Evolutionary conservation across 2,888 invertebrate genomes (phyloP).

Genomic region (Acrocera orbiculus): DNA sequence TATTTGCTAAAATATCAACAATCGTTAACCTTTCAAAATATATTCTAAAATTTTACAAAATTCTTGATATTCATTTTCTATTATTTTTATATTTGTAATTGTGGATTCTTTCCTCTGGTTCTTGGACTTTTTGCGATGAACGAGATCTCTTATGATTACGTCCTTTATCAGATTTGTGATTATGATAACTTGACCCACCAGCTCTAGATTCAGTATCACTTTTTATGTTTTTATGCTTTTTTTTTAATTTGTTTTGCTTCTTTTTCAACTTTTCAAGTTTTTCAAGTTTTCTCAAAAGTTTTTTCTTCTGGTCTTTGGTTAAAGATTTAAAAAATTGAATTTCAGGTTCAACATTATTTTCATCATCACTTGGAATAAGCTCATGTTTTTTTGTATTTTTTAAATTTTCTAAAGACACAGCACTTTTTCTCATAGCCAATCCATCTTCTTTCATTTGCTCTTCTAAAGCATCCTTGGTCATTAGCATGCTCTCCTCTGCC

Average conservation of each 20-base stretch:
- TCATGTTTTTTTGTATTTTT: constrained; percentile 35
- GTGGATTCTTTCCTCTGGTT: no score
- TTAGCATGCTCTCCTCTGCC: constrained; percentile 44
- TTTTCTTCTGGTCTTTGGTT: constrained; percentile 76
- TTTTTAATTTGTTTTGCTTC: constrained; percentile 21
- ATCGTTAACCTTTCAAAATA: no score
- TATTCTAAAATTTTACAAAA: no score
- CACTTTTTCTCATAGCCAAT: constrained; percentile 66
- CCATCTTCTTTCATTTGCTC: constrained; percentile 88
- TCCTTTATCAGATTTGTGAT: no score
- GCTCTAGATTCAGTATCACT: no score
- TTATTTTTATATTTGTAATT: no score
- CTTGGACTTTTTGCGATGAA: no score
- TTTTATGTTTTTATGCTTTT: no score
- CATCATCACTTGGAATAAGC: constrained; percentile 40
- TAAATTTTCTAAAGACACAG: constrained; percentile 39
- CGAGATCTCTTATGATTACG: no score
- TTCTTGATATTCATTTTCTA: no score
- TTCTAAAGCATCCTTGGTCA: constrained; percentile 52
- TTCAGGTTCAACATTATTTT: constrained; percentile 43
- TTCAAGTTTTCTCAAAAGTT: constrained; percentile 62
- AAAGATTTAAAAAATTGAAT: constrained; percentile 67
- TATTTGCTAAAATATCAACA: no score
- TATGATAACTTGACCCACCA: no score
- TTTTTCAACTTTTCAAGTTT: constrained; percentile 38